A percentile compares a stretch with the other conserved stretches of the same genome.
These are phyloP conservation scores for Lasioglossum vierecki DNA, from an alignment of 2,888 invertebrate species.

Conservation along the genomic window DNA sequence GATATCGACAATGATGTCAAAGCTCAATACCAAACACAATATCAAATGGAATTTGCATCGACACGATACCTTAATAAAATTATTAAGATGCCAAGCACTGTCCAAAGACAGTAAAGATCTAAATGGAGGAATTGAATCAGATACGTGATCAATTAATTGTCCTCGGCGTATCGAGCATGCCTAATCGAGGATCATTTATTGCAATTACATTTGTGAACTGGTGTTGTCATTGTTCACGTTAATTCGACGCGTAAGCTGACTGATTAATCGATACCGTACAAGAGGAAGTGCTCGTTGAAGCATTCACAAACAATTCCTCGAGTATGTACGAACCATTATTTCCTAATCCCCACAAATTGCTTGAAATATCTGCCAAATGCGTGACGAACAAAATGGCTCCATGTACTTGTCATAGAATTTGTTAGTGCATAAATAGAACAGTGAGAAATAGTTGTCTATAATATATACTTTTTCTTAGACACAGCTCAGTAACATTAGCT, in stretches of 20 bases:
- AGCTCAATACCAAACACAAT: too few relatives aligned
- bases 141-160: slow-evolving; percentile 51
- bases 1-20: too few relatives aligned
- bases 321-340: not conserved
- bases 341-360: not conserved
- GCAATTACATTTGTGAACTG: slow-evolving; percentile 38
- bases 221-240: slow-evolving; percentile 38
- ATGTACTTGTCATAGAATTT: not conserved
- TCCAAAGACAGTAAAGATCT: slow-evolving; percentile 13
- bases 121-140: slow-evolving; percentile 41
- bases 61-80: slow-evolving; percentile 17
- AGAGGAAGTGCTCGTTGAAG: not conserved
- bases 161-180: slow-evolving; percentile 41
- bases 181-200: slow-evolving; percentile 42
- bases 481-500: not conserved
- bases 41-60: not conserved
- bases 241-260: slow-evolving; percentile 36
- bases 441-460: not conserved
- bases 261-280: slow-evolving; percentile 36
- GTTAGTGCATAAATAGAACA: not conserved
- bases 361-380: not conserved
- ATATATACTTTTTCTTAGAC: not conserved
- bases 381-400: not conserved
- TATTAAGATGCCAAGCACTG: slow-evolving; percentile 3
- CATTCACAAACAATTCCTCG: slow-evolving; percentile 21